Conservation (phyloP, 2,113 vertebrate species). For the Silurus asotus region DNA sequence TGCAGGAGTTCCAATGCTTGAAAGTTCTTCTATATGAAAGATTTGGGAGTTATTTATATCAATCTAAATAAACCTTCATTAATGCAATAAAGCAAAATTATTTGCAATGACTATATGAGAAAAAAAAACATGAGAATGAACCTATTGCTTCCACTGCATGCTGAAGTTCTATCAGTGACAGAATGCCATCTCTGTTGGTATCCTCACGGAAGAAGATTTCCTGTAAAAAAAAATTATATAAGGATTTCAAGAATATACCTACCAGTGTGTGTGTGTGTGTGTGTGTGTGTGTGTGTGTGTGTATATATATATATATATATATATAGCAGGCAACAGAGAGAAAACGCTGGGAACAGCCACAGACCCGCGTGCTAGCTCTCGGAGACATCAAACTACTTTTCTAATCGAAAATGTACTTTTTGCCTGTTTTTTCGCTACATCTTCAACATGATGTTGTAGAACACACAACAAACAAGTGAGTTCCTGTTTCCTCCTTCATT, state of each 20-base stretch:
- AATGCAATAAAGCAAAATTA: neutral
- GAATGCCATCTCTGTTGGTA: constrained; percentile 60
- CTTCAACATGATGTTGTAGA: too few relatives aligned
- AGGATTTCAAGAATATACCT: neutral
- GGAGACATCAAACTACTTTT: too few relatives aligned
- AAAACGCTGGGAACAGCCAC: too few relatives aligned
- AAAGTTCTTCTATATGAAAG: neutral
- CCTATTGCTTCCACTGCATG: constrained; percentile 38
- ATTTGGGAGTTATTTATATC: neutral
- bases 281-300: too few relatives aligned
- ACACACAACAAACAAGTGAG: too few relatives aligned
- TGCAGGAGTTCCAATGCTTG: neutral
- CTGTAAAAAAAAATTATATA: constrained; percentile 54
- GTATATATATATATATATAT: too few relatives aligned
- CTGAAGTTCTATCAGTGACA: constrained; percentile 51
- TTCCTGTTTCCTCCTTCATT: too few relatives aligned
- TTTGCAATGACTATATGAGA: neutral
- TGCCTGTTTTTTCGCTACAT: too few relatives aligned
- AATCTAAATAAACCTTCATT: neutral
- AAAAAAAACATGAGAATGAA: neutral
- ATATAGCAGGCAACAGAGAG: too few relatives aligned
- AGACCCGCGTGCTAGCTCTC: too few relatives aligned
- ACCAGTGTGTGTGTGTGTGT: too few relatives aligned
- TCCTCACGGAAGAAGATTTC: constrained; percentile 65
- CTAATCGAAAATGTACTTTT: too few relatives aligned